Conservation (phyloP, 1,140 invertebrate genomes). For the Cyclina sinensis region DNA sequence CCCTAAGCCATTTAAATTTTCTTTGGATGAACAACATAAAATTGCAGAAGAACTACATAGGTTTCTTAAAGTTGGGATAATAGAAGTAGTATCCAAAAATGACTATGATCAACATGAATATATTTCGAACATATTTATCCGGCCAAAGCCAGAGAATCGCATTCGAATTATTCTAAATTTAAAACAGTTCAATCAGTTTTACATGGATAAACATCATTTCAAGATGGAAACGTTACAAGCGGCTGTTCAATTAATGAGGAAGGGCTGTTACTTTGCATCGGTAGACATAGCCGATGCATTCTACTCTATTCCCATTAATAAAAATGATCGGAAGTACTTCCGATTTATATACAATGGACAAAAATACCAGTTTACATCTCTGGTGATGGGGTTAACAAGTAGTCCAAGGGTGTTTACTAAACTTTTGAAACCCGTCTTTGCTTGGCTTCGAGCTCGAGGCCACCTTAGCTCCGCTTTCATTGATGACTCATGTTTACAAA, state of each 20-base stretch:
- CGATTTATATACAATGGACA: constrained; percentile 3
- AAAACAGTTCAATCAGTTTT: not conserved
- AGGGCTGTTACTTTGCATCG: not conserved
- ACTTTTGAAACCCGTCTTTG: constrained; percentile 50
- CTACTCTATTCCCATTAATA: not conserved
- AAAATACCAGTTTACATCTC: not conserved
- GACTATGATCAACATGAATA: constrained; percentile 6
- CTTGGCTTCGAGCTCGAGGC: constrained; percentile 47
- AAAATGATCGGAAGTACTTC: not conserved
- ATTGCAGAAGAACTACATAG: not conserved
- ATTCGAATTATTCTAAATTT: constrained; percentile 2
- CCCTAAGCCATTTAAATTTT: constrained; percentile 32
- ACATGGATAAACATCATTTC: not conserved
- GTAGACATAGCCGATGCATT: not conserved
- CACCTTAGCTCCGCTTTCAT: no score
- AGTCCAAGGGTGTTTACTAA: constrained; percentile 39
- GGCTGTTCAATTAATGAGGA: not conserved
- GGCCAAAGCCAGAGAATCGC: not conserved
- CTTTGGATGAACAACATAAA: not conserved
- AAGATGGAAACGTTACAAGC: not conserved
- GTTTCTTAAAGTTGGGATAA: constrained; percentile 1
- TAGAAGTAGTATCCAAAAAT: not conserved
- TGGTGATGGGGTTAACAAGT: not conserved
- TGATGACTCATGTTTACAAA: no score
- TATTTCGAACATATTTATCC: constrained; percentile 39